Base-by-base conservation (phyloP, 1,140 invertebrate genomes). In the Oscheius sp. region DNA sequence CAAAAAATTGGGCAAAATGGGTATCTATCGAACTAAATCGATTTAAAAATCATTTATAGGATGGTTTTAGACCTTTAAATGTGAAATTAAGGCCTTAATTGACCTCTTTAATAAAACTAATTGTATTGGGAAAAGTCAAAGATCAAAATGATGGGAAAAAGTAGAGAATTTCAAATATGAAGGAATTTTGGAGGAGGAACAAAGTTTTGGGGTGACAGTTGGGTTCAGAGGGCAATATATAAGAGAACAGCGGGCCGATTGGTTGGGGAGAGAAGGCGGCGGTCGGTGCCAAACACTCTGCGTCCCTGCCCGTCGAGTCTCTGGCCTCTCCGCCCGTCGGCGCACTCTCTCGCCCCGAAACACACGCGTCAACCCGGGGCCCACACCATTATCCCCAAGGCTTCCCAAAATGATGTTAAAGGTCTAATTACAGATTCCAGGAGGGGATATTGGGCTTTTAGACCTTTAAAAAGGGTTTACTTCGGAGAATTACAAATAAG, bases 261-360 rank as follows among this genome's bases (percentile, higher is more conserved):
- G 49, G 49, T 55, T 55, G 49, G 49, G 49, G 38, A 42, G 49
- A 55, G 49, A 55, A 55, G 49, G 49, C 49, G 49, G 49, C 49
- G 49, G 49, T 55, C 49, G 49, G 49, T 55, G 49, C 49, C 49
- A 55, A 55, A 55, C 49, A 55, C 49, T 55, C 49, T 55, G 49
- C 49, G 49, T 55, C 49, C 49, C 49, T 26, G 15, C 7, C 15
- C 7, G 7, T 26, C 49, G 49, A 10, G 38, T 42, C 49, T 55
- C 49, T 55, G 49, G 49, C 7, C 49, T 55, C 49, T 55, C 49
- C 7, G 7, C 7, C 23, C 49, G 4, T 23, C 7, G 49, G 4
- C 49, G n/a, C 49, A 23, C 49, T 55, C 7, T 55, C 49, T 55
- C 7, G 7, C 7, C 49, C 49, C 7, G 7, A 4, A 20, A 10